Conservation (phyloP, 2,888 invertebrate species). For the Pterobdella sp. region DNA sequence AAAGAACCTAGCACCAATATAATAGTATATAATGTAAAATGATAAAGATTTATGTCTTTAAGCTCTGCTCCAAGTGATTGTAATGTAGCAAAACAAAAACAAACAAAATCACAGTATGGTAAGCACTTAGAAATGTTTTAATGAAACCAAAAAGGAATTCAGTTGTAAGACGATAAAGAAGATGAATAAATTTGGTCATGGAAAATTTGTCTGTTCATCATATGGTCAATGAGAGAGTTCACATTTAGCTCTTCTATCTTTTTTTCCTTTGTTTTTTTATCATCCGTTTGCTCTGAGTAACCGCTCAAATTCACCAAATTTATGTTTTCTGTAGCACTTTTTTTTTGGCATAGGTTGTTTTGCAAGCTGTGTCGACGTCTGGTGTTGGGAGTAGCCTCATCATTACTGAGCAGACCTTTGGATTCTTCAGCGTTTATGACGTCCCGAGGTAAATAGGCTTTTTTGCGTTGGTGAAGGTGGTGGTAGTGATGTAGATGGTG, state of each 20-base stretch:
- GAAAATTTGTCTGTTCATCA: no score
- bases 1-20: no score
- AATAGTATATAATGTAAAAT: no score
- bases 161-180: no score
- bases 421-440: slow-evolving; percentile 8
- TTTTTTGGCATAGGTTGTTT: neutral
- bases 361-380: slow-evolving; percentile 10
- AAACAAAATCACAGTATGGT: no score
- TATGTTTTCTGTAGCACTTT: neutral
- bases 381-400: neutral
- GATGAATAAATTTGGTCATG: no score
- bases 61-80: no score
- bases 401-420: neutral
- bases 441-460: neutral
- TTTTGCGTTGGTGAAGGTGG: neutral
- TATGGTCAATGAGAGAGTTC: slow-evolving; percentile 1
- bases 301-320: neutral
- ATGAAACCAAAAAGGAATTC: no score
- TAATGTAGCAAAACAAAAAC: no score
- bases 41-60: no score
- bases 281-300: neutral
- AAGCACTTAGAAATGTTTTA: no score
- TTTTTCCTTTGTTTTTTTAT: neutral
- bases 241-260: neutral
- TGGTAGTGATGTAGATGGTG: neutral